A percentile compares a stretch with the other conserved stretches of the same genome.
These are phyloP conservation scores for Aeoliscus strigatus DNA, from an alignment of 2,797 vertebrate species.

Conservation along the genomic window DNA sequence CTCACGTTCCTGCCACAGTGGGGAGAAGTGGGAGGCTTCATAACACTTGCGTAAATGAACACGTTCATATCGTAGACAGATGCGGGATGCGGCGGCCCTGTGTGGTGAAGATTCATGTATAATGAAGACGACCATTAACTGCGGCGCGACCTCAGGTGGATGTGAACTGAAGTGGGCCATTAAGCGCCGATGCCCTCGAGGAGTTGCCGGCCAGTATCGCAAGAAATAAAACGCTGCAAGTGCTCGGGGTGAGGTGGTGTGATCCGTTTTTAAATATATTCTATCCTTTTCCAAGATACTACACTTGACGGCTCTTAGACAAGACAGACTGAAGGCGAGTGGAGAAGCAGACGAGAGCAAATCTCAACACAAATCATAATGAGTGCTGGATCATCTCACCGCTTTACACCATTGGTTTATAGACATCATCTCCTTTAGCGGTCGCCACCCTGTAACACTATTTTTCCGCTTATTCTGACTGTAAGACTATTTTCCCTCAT, in stretches of 20 bases:
- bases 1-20: conserved; percentile 25
- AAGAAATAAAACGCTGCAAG: conserved; percentile 6
- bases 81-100: too few relatives aligned
- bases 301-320: background rate
- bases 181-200: conserved; percentile 1
- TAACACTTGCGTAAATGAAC: conserved; percentile 23
- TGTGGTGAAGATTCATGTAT: conserved; percentile 19
- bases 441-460: too few relatives aligned
- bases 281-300: background rate
- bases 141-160: conserved; percentile 17
- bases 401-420: background rate
- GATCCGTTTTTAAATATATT: conserved; percentile 1
- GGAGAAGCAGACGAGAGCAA: background rate
- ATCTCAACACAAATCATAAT: background rate
- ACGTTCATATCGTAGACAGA: conserved; percentile 23
- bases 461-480: too few relatives aligned
- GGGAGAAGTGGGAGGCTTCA: conserved; percentile 19
- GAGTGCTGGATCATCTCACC: background rate
- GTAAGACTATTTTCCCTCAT: too few relatives aligned
- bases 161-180: conserved; percentile 10
- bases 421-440: background rate
- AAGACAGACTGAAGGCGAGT: background rate
- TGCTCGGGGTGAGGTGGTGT: conserved; percentile 2
- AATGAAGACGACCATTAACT: conserved; percentile 5
- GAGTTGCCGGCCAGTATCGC: conserved; percentile 1